phyloP scores from a whole-genome alignment of 1,140 invertebrate species.

The Drosophila albomicans region DNA sequence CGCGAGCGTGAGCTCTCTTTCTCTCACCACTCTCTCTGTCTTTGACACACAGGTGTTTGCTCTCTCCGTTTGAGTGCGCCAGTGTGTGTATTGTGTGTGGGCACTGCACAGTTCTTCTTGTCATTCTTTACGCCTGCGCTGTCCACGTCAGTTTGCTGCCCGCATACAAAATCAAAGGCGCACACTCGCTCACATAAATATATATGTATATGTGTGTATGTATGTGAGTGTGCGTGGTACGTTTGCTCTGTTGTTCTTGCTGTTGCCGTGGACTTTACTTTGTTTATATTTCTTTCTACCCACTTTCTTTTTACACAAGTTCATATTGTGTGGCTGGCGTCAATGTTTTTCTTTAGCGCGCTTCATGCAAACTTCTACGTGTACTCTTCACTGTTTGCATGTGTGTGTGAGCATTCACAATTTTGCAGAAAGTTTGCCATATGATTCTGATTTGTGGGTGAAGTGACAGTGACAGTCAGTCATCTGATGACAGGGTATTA shows the following conservation, averaged over 20 bases:
- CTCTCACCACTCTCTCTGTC: conserved; percentile 15
- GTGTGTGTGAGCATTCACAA: background rate
- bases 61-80: conserved; percentile 5
- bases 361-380: conserved; percentile 54
- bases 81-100: conserved; percentile 7
- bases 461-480: conserved; percentile 6
- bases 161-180: conserved; percentile 45
- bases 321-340: conserved; percentile 21
- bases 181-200: conserved; percentile 2
- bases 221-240: conserved; percentile 9
- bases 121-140: conserved; percentile 76
- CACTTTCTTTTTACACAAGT: conserved; percentile 76
- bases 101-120: conserved; percentile 11
- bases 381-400: background rate
- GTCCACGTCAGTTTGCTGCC: conserved; percentile 69
- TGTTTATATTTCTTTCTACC: conserved; percentile 79
- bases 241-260: conserved; percentile 50
- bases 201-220: background rate
- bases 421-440: conserved; percentile 10
- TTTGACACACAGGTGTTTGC: conserved; percentile 11
- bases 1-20: background rate
- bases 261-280: conserved; percentile 58
- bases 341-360: conserved; percentile 42
- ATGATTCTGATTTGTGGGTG: conserved; percentile 9
- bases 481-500: background rate